Percentiles rank a stretch among this genome's conserved stretches.
Evolutionary conservation across 2,888 invertebrate genomes (phyloP).

Genomic region (Cephus runcator): DNA sequence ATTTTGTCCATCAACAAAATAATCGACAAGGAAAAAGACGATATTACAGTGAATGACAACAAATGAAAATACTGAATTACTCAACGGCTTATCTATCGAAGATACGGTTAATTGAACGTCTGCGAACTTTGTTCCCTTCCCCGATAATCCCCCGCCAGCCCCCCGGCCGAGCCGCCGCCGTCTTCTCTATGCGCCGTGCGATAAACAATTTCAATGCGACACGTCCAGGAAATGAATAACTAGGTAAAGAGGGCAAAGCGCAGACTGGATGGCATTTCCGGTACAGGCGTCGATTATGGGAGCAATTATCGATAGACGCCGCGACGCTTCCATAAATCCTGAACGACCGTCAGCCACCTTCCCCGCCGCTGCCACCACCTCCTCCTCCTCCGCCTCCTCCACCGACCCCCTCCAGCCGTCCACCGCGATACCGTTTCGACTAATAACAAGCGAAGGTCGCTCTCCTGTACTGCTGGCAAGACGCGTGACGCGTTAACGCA

Average conservation of each 20-base stretch:
- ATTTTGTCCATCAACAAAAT: too few relatives aligned
- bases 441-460: constrained; percentile 37
- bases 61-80: too few relatives aligned
- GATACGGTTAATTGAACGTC: too few relatives aligned
- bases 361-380: too few relatives aligned
- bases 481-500: too few relatives aligned
- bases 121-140: constrained; percentile 20
- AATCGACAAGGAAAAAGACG: too few relatives aligned
- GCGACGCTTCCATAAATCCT: neutral
- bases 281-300: neutral
- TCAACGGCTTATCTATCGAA: too few relatives aligned
- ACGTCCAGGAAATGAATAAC: neutral
- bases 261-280: neutral
- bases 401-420: too few relatives aligned
- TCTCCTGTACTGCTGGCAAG: neutral
- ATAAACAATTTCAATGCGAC: too few relatives aligned
- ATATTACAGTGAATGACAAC: too few relatives aligned
- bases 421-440: constrained; percentile 27
- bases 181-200: neutral
- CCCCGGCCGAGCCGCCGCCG: neutral
- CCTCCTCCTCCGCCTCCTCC: fast-evolving
- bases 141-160: constrained; percentile 12
- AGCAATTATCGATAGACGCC: neutral
- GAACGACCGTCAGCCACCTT: neutral
- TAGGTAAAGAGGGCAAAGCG: neutral